These are phyloP conservation scores for Theristicus caerulescens DNA, from an alignment of 2,113 vertebrate genomes.

Conservation along the genomic window DNA sequence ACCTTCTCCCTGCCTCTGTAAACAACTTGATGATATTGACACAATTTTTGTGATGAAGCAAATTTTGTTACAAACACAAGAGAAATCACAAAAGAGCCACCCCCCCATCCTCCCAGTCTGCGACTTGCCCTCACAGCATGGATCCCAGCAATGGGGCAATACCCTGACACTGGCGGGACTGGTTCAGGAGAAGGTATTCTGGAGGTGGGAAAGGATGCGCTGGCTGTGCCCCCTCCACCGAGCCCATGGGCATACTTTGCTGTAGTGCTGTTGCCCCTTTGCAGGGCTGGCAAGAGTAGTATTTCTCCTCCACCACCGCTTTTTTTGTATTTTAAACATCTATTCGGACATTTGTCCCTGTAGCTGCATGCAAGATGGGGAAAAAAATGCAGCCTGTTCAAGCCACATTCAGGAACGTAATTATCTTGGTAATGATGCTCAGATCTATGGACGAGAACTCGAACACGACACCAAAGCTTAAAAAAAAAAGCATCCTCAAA, in stretches of 20 bases:
- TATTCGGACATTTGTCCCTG: not conserved
- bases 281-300: not conserved
- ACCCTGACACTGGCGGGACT: not conserved
- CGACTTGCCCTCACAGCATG: not conserved
- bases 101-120: not conserved
- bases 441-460: not conserved
- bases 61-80: not conserved
- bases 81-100: not conserved
- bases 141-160: not conserved
- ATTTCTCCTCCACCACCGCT: not conserved
- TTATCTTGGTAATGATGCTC: slow-evolving; percentile 22
- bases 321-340: not conserved
- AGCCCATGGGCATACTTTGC: not conserved
- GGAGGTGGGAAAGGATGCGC: not conserved
- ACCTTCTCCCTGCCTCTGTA: not conserved
- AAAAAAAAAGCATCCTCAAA: not conserved
- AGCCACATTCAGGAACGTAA: slow-evolving; percentile 10
- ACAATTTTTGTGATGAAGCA: not conserved
- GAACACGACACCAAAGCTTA: not conserved
- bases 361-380: not conserved
- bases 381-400: not conserved
- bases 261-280: not conserved
- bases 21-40: slow-evolving; percentile 37
- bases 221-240: not conserved
- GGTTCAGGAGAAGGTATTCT: not conserved